phyloP scores from a whole-genome alignment of 2,888 invertebrate genomes.

The Caenorhabditis sp. region DNA sequence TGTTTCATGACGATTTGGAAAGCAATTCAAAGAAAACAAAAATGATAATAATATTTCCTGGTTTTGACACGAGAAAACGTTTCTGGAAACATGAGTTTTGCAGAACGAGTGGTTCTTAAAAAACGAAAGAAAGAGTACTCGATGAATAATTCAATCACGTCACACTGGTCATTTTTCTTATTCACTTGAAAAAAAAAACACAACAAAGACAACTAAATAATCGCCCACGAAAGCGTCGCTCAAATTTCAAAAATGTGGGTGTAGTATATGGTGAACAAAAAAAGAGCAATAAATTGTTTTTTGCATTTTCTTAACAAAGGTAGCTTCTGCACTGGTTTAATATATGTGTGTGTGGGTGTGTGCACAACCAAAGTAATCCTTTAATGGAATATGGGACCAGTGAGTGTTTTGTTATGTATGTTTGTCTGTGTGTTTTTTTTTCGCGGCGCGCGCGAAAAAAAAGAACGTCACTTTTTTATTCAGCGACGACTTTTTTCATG shows the following conservation, averaged over 20 bases:
- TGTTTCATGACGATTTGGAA: no score
- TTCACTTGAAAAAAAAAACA: conserved; percentile 4
- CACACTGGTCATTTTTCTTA: background rate
- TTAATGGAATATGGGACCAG: background rate
- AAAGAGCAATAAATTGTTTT: background rate
- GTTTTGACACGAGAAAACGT: no score
- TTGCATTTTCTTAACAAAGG: background rate
- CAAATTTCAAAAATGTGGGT: conserved; percentile 7
- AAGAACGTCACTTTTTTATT: background rate
- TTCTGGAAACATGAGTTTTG: no score
- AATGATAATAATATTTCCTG: no score
- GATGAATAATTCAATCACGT: background rate
- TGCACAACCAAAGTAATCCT: background rate
- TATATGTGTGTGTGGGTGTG: background rate
- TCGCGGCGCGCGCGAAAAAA: no score
- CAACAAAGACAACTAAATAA: conserved; percentile 7
- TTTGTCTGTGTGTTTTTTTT: background rate
- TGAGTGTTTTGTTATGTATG: background rate
- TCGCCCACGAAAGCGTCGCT: background rate
- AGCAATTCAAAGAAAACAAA: no score
- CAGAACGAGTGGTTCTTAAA: no score
- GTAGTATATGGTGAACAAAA: background rate
- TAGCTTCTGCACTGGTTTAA: background rate
- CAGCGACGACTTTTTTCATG: background rate
- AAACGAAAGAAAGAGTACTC: background rate